Evolutionary conservation across 2,888 invertebrate genomes (phyloP).

Genomic region (Drosophila birchii): DNA sequence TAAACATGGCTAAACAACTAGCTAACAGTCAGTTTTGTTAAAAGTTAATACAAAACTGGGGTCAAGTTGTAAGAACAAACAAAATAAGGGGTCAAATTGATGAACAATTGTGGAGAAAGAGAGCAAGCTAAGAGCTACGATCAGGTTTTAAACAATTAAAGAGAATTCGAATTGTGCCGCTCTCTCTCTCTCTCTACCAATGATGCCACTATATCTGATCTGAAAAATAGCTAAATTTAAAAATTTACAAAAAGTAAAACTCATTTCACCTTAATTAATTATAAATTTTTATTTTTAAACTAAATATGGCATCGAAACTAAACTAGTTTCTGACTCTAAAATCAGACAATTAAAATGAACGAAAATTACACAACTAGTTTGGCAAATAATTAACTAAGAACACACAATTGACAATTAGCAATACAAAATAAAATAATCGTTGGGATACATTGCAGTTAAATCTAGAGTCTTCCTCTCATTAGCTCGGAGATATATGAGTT

Average conservation of each 20-base stretch:
- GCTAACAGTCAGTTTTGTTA: background rate
- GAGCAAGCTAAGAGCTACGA: no score
- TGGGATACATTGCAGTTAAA: slow-evolving; percentile 34
- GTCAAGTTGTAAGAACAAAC: background rate
- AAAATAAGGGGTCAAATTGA: background rate
- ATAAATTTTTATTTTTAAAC: background rate
- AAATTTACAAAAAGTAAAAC: no score
- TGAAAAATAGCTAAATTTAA: no score
- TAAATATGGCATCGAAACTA: slow-evolving; percentile 9
- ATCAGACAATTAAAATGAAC: background rate
- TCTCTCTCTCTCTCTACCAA: no score
- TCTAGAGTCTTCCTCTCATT: slow-evolving; percentile 36
- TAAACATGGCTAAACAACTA: background rate
- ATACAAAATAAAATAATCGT: slow-evolving; percentile 31
- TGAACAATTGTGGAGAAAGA: background rate
- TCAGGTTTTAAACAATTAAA: no score
- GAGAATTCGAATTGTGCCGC: no score
- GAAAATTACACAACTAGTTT: slow-evolving; percentile 33
- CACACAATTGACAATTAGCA: slow-evolving; percentile 7
- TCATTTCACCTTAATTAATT: no score
- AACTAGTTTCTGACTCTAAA: background rate
- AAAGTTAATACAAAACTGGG: background rate
- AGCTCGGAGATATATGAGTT: slow-evolving; percentile 23
- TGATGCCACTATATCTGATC: no score
- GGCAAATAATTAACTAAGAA: slow-evolving; percentile 27